Base-by-base conservation (phyloP, 2,113 vertebrate genomes). In the Bufo gargarizans region DNA sequence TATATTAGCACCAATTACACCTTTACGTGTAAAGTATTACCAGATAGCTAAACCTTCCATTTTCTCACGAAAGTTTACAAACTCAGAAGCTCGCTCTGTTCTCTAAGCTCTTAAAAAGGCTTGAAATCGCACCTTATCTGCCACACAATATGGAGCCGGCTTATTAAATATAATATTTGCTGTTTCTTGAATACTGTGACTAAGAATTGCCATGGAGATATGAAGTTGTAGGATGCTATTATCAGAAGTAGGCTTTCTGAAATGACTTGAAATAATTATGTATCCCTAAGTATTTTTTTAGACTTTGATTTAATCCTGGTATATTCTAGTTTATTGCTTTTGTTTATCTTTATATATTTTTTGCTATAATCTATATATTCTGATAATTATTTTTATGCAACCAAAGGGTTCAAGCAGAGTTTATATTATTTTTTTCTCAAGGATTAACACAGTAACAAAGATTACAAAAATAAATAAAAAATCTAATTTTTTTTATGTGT, bases 81-180 rank as follows among this genome's bases (percentile, higher is more conserved):
- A 81, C 79, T 61, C 8, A 20, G 33, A 19, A 56, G 56, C 56
- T 81, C 13, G 16, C 33, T 81, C 1, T 11, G 86, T 12, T 80
- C 0, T 0, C 9, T 4, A 0, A 92, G 90, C 71, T 74, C 59
- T 4, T 61, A 63, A 61, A 78, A 86, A 67, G 13, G 13, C 61
- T n/a, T 55, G 4, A 53, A 67, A 67, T 50, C 43, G 6, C 76
- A 61, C 43, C 76, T 86, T 86, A 78, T 86, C 85, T 79, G 47
- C 20, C 47, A 67, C 14, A 86, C 74, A 79, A 67, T 65, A 78
- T 67, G 71, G 76, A 77, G 53, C 49, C 10, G 14, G 76, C 76
- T 86, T 86, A 86, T 65, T 86, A 86, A 86, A 86, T 79, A 65
- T 77, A 77, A 53, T 65, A 78, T 78, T 77, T 65, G 17, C 85